Percentiles rank a stretch among this genome's conserved stretches.
phyloP scores from a whole-genome alignment of 2,888 invertebrate genomes.

The Didymodactylos carnosus region DNA sequence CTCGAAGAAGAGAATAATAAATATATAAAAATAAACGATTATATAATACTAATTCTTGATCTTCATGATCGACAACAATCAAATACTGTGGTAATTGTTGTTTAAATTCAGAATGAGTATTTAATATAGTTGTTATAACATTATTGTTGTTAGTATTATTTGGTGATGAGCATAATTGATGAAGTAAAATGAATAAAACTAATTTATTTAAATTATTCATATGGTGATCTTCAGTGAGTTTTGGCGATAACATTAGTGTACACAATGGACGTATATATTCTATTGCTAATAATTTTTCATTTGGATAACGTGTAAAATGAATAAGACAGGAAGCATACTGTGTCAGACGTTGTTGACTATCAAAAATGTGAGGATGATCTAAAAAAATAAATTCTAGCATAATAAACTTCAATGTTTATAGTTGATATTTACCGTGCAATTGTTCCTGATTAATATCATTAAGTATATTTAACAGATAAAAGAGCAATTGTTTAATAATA shows the following conservation, averaged over 20 bases:
- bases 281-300: neutral
- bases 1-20: conserved; percentile 5
- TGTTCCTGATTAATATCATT: neutral
- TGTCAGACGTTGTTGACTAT: neutral
- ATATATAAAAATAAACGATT: conserved; percentile 8
- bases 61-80: conserved; percentile 14
- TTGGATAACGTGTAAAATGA: neutral
- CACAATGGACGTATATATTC: neutral
- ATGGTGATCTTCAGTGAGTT: neutral
- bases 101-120: neutral
- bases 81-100: conserved; percentile 2
- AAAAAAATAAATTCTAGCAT: too few relatives aligned
- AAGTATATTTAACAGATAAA: neutral
- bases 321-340: conserved; percentile 9
- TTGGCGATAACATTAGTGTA: neutral
- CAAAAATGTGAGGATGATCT: neutral
- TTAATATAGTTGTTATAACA: neutral
- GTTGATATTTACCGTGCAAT: too few relatives aligned
- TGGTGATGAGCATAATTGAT: too few relatives aligned
- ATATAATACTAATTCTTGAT: conserved; percentile 9
- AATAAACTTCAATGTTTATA: too few relatives aligned
- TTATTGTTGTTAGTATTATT: neutral
- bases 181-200: neutral
- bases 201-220: neutral
- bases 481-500: neutral